Evolutionary conservation across 1,140 invertebrate genomes (phyloP).

Genomic region (Chironomus striatipennis): DNA sequence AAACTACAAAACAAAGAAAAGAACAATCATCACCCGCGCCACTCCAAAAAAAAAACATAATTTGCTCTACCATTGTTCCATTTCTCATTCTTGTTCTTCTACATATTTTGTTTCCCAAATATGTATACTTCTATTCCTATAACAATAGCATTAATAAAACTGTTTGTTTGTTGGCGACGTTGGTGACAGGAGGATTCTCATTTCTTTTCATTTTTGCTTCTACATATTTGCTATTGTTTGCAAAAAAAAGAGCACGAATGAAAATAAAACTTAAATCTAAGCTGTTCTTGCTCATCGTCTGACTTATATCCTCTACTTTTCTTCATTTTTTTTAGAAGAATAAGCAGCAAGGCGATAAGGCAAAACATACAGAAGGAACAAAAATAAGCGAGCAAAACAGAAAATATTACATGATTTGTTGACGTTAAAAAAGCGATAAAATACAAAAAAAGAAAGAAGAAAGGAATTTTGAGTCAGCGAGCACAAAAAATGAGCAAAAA

Average conservation of each 20-base stretch:
- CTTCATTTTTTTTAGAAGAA: not conserved
- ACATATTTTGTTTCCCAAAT: not conserved
- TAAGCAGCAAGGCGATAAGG: not conserved
- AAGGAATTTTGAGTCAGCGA: not conserved
- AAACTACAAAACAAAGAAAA: too few species aligned
- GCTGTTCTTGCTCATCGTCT: not conserved
- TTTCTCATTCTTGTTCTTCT: not conserved
- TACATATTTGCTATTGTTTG: not conserved
- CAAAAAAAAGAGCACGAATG: too few species aligned
- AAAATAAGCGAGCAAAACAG: not conserved
- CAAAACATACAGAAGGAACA: not conserved
- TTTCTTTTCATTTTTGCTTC: not conserved
- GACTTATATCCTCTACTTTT: not conserved
- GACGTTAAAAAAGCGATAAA: constrained; percentile 5
- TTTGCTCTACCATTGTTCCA: too few species aligned
- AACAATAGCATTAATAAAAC: not conserved
- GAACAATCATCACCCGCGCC: too few species aligned
- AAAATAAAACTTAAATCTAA: not conserved
- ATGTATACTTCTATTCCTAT: constrained; percentile 1
- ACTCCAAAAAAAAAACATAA: too few species aligned
- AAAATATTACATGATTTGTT: constrained; percentile 12
- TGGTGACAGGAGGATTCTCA: constrained; percentile 22
- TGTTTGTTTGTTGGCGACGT: constrained; percentile 20
- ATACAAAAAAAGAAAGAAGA: not conserved
- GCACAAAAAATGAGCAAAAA: not conserved